phyloP scores from a whole-genome alignment of 2,113 vertebrate species.

The Herpetotheres cachinnans region DNA sequence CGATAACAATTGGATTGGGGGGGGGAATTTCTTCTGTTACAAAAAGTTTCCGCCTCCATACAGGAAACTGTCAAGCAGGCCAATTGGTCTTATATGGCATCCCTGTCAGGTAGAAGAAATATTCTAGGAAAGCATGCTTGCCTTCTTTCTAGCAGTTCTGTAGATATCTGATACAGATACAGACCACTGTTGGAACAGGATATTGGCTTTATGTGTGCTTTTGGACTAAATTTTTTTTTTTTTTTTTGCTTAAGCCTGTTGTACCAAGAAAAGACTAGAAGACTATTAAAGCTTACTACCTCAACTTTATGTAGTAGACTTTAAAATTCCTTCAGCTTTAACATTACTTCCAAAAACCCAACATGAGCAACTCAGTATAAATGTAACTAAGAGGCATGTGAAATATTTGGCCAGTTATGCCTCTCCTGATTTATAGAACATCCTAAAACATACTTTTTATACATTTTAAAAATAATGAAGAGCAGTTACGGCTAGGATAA shows the following conservation, averaged over 20 bases:
- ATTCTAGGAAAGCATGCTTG: not conserved
- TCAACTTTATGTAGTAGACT: not conserved
- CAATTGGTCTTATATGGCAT: not conserved
- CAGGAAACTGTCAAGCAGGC: not conserved
- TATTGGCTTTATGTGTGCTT: not conserved
- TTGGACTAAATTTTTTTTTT: not conserved
- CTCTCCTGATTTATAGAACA: not conserved
- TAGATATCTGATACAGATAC: not conserved
- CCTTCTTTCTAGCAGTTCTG: not conserved
- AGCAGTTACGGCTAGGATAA: not conserved
- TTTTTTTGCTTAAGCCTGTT: not conserved
- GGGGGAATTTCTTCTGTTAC: not conserved
- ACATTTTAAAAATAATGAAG: not conserved
- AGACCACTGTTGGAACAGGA: not conserved
- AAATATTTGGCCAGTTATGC: not conserved
- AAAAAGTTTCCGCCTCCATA: not conserved
- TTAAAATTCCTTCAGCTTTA: not conserved
- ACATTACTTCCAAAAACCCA: not conserved
- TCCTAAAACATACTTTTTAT: not conserved
- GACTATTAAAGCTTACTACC: not conserved
- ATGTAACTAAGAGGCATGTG: not conserved
- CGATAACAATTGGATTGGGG: not conserved
- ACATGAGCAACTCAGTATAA: not conserved
- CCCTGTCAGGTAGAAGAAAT: not conserved
- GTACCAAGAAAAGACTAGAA: not conserved